A percentile compares a stretch with the other conserved stretches of the same genome.
Evolutionary conservation across 92 coral and sea anemone species (phyloP).

Genomic region (Parazoanthus swiftii): DNA sequence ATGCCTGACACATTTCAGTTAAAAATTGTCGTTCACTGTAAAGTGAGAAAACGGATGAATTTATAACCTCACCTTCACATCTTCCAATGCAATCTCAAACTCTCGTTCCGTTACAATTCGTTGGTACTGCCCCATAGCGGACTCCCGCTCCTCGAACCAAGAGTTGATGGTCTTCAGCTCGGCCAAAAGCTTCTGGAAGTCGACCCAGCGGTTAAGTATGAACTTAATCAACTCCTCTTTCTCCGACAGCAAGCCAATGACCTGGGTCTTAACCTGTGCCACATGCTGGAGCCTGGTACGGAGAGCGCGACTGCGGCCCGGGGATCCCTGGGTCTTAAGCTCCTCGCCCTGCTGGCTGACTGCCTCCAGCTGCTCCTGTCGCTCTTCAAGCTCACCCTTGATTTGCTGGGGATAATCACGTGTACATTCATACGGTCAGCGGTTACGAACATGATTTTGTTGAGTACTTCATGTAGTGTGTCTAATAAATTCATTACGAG

Average conservation of each 20-base stretch:
- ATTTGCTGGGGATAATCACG: conserved; percentile 35
- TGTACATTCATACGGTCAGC: background rate
- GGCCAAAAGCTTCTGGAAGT: conserved; percentile 77
- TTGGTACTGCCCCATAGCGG: conserved; percentile 86
- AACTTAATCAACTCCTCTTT: conserved; percentile 73
- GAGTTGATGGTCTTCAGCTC: conserved; percentile 84
- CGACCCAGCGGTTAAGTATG: conserved; percentile 88
- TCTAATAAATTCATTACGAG: too few species aligned
- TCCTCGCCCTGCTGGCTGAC: conserved; percentile 65
- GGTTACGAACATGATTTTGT: background rate
- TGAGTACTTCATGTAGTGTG: background rate
- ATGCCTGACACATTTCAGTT: too few species aligned
- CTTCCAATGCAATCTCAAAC: conserved; percentile 88
- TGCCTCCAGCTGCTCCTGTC: conserved; percentile 38
- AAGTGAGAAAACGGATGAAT: background rate
- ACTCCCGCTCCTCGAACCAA: conserved; percentile 92
- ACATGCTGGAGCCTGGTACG: conserved; percentile 62
- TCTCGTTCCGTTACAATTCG: conserved; percentile 85
- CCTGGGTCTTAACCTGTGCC: conserved; percentile 52
- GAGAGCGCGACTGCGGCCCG: conserved; percentile 56
- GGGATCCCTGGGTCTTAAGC: conserved; percentile 58
- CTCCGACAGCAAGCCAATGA: conserved; percentile 62
- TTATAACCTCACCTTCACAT: conserved; percentile 78
- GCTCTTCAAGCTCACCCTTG: conserved; percentile 48
- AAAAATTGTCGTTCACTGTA: too few species aligned